Conservation (phyloP, 2,113 vertebrate genomes). For the Synodontis membranacea region DNA sequence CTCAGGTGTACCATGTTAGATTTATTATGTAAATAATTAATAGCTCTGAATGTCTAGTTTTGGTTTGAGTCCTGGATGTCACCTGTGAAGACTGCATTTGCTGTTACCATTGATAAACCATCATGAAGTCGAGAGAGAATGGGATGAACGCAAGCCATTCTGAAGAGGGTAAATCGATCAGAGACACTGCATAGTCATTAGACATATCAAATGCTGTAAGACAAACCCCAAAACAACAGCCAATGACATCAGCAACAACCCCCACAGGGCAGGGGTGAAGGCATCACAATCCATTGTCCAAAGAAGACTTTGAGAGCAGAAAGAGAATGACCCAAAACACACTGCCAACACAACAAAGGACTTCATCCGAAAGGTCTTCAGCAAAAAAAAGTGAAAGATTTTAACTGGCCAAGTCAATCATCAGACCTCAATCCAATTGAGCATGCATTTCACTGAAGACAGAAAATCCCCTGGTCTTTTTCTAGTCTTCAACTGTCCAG, state of each 20-base stretch:
- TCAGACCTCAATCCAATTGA: background rate
- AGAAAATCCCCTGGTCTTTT: too few relatives aligned
- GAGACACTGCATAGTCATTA: background rate
- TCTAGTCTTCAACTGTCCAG: too few relatives aligned
- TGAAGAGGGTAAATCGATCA: background rate
- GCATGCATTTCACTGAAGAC: too few relatives aligned
- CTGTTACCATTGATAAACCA: background rate
- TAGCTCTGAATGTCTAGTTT: background rate
- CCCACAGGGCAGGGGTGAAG: too few relatives aligned
- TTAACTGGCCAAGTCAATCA: background rate
- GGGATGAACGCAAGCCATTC: background rate
- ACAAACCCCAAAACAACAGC: too few relatives aligned
- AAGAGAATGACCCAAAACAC: background rate
- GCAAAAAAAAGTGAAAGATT: background rate
- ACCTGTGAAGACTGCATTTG: background rate
- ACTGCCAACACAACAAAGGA: background rate
- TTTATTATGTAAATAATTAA: background rate
- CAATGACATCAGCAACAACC: too few relatives aligned
- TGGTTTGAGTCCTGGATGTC: background rate
- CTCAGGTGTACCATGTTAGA: background rate
- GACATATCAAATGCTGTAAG: too few relatives aligned
- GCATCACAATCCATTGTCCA: too few relatives aligned
- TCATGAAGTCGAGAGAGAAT: background rate
- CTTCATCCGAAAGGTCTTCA: background rate
- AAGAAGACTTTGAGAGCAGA: too few relatives aligned